A percentile compares a stretch with the other conserved stretches of the same genome.
These are phyloP conservation scores for Tigriopus californicus DNA, from an alignment of 2,888 invertebrate species.

Conservation along the genomic window DNA sequence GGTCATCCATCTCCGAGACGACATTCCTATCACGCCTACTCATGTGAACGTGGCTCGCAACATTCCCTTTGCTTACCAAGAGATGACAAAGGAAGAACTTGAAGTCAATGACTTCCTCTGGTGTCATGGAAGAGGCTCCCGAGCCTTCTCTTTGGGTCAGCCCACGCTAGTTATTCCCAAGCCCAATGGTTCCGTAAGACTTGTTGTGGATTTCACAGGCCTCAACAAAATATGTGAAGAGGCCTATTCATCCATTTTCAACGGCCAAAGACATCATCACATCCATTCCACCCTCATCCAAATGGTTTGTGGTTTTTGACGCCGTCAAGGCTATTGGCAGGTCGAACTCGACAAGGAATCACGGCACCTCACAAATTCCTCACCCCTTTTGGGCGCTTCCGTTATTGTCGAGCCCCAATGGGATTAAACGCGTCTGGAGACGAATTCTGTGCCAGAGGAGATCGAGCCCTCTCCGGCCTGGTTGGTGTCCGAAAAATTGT, in stretches of 20 bases:
- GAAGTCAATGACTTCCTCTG: no score
- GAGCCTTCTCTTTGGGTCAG: neutral
- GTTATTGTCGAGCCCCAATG: neutral
- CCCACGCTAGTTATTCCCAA: neutral
- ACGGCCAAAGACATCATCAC: neutral
- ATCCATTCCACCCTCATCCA: neutral
- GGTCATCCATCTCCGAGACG: neutral
- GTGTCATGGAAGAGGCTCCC: neutral
- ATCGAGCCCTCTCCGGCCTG: neutral
- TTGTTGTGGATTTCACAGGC: neutral
- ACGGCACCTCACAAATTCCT: neutral
- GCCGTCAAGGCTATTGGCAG: neutral
- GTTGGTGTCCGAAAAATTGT: neutral
- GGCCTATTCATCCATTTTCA: neutral
- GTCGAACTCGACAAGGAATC: neutral
- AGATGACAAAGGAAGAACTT: no score
- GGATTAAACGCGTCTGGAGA: neutral
- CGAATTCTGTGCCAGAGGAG: neutral
- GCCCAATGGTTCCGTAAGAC: neutral
- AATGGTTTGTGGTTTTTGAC: neutral
- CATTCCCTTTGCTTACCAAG: neutral
- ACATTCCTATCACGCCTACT: neutral
- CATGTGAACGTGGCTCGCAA: neutral
- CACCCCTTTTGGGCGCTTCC: neutral
- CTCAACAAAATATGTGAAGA: neutral